A percentile compares a stretch with the other conserved stretches of the same genome.
phyloP scores from a whole-genome alignment of 2,888 invertebrate species.

The Drosophila borealis region DNA sequence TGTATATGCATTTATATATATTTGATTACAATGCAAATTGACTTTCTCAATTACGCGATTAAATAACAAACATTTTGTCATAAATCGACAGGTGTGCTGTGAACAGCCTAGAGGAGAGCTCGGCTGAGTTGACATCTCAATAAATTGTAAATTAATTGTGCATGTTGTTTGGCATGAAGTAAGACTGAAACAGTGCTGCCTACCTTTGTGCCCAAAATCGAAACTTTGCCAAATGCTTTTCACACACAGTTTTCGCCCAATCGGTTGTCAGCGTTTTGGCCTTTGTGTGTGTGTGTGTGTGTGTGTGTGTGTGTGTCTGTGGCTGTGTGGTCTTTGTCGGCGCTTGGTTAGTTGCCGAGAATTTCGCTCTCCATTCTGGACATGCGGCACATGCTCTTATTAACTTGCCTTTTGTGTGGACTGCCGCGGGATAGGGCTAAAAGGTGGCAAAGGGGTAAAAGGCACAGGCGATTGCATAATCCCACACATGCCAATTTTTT shows the following conservation, averaged over 20 bases:
- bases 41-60: slow-evolving; percentile 55
- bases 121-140: slow-evolving; percentile 9
- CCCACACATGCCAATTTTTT: slow-evolving; percentile 51
- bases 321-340: slow-evolving; percentile 10
- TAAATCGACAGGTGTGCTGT: slow-evolving; percentile 1
- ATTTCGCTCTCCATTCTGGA: slow-evolving; percentile 40
- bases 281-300: slow-evolving; percentile 15
- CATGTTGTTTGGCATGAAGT: slow-evolving; percentile 4
- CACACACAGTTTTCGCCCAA: slow-evolving; percentile 14
- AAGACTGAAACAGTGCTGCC: slow-evolving; percentile 20
- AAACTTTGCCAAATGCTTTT: slow-evolving; percentile 18
- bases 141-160: slow-evolving; percentile 18
- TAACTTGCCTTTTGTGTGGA: slow-evolving; percentile 64
- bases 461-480: slow-evolving; percentile 27
- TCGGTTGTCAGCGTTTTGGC: slow-evolving; percentile 38
- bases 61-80: slow-evolving; percentile 37
- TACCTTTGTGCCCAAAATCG: slow-evolving; percentile 30
- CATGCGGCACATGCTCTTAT: slow-evolving; percentile 67
- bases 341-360: slow-evolving; percentile 26
- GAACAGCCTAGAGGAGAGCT: background rate
- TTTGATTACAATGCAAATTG: slow-evolving; percentile 55
- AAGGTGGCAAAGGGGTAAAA: background rate
- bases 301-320: slow-evolving; percentile 3
- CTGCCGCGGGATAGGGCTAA: slow-evolving; percentile 8
- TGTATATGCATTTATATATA: slow-evolving; percentile 16